A percentile compares a stretch with the other conserved stretches of the same genome.
Evolutionary conservation across 2,888 invertebrate species (phyloP).

Genomic region (Nephrotoma appendiculata): DNA sequence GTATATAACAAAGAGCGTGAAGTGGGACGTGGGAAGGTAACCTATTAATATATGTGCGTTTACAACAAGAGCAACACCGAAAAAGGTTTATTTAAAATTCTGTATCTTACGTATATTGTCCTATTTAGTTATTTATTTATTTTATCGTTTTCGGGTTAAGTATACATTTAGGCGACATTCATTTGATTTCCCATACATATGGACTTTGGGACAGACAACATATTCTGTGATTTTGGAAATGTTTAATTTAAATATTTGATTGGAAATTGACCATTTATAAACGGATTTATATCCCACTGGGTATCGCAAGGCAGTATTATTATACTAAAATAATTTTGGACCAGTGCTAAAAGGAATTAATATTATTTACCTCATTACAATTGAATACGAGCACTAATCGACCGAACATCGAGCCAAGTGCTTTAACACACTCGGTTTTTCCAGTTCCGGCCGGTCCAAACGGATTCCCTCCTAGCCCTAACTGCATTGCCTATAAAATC

Average conservation of each 20-base stretch:
- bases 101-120: neutral
- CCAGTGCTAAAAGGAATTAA: neutral
- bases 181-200: neutral
- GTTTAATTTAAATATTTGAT: neutral
- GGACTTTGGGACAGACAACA: neutral
- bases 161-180: neutral
- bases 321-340: neutral
- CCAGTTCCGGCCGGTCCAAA: conserved; percentile 99
- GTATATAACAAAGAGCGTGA: neutral
- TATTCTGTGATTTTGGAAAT: neutral
- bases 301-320: neutral
- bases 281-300: neutral
- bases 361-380: conserved; percentile 70
- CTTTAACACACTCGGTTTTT: conserved; percentile 97
- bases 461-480: conserved; percentile 96
- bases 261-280: neutral
- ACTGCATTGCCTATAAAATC: conserved; percentile 60
- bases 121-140: neutral
- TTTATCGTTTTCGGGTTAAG: neutral
- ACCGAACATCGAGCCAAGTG: conserved; percentile 77
- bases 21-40: neutral
- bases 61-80: neutral
- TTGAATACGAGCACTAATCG: conserved; percentile 91
- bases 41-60: neutral
- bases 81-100: neutral